Base-by-base conservation (phyloP, 2,113 vertebrate species). In the Heterochromis multidens region DNA sequence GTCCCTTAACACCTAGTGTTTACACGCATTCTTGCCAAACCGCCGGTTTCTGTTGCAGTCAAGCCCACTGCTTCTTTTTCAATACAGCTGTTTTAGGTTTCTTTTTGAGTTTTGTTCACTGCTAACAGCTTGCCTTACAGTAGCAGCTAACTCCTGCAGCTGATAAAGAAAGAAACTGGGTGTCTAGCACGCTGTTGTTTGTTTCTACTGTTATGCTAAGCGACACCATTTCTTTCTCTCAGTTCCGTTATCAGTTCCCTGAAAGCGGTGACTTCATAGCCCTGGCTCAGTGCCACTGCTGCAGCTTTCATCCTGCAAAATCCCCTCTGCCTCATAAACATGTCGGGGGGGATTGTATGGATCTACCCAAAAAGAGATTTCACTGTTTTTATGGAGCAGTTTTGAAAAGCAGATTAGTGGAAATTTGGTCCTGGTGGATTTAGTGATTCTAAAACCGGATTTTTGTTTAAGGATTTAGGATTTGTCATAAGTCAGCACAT, bases 271-370 rank as follows among this genome's bases (percentile, higher is more conserved):
- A 94, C 92, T 89, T 93, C 85, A 91, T 80, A 88, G 86, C 54
- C 21, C 58, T 90, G 93, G 90, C 91, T 81, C 79, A 1, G 57
- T 81, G 90, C 92, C 92, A 92, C 83, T 52, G 40, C 92, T 91
- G 88, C 91, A 87, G 91, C 90, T 93, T 88, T 67, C 90, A 92
- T 89, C 80, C 72, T 80, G 86, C 80, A 65, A 89, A 92, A 82
- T 54, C 87, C 83, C 74, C 35, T 4, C 70, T 60, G 82, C 80
- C 85, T 82, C 70, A 33, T 10, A 79, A 87, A 83, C 29, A 6
- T 57, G 59, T 77, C 25, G 33, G 65, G 62, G 40, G 58, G 80
- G 40, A 88, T 94, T 95, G 91, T 95, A 94, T 94, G 94, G 93
- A 77, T 93, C 81, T 86, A 91, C 88, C 87, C 89, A 4, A 61